Conservation (phyloP, 2,888 invertebrate species). For the Nymphalis urticae region DNA sequence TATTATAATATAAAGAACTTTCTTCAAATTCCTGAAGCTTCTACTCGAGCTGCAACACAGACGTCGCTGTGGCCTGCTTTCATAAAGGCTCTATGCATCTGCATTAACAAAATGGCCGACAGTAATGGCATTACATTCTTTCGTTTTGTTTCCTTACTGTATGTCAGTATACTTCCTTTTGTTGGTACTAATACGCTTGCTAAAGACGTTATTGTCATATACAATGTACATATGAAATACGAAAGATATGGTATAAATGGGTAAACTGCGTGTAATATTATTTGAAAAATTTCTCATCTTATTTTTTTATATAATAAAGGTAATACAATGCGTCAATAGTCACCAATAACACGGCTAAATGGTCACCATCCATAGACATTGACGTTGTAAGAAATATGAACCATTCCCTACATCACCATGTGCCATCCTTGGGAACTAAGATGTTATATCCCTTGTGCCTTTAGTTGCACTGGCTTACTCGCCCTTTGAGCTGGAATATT, state of each 20-base stretch:
- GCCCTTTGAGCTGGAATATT: too few species aligned
- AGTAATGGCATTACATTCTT: constrained; percentile 50
- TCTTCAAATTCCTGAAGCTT: neutral
- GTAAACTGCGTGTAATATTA: too few species aligned
- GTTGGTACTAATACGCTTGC: constrained; percentile 18
- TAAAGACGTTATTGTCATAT: constrained; percentile 20
- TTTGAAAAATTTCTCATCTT: too few species aligned
- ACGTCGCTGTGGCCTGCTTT: constrained; percentile 23
- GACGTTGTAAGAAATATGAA: too few species aligned
- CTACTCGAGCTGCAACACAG: constrained; percentile 28
- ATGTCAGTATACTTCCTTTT: constrained; percentile 26
- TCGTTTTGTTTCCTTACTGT: constrained; percentile 39
- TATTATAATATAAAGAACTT: neutral
- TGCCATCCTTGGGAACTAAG: too few species aligned
- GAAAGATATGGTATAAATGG: neutral
- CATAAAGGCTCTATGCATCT: constrained; percentile 45
- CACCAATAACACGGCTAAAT: too few species aligned
- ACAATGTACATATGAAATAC: neutral
- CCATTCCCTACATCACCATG: too few species aligned
- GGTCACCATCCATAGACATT: too few species aligned
- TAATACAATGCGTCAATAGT: too few species aligned
- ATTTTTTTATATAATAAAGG: too few species aligned
- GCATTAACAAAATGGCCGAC: constrained; percentile 57
- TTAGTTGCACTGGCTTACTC: too few species aligned
- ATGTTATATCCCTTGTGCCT: too few species aligned